These are phyloP conservation scores for Bruchidius siliquastri DNA, from an alignment of 2,888 invertebrate genomes.

Conservation along the genomic window DNA sequence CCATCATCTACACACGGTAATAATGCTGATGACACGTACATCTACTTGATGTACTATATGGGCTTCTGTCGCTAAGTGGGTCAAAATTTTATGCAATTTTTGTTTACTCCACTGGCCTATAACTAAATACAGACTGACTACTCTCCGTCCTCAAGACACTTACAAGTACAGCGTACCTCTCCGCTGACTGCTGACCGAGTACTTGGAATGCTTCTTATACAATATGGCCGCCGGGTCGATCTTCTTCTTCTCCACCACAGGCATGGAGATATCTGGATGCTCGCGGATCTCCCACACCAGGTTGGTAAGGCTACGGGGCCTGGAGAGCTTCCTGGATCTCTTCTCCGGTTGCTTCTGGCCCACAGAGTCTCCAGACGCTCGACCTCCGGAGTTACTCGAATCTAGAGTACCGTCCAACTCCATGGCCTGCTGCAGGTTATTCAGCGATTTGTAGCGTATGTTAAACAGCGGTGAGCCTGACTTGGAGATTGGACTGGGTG, in stretches of 20 bases:
- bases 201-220: conserved; percentile 49
- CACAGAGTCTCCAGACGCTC: conserved; percentile 77
- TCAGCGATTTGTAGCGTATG: conserved; percentile 66
- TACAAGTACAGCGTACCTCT: conserved; percentile 47
- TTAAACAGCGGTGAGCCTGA: conserved; percentile 74
- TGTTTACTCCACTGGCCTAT: too few relatives aligned
- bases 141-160: conserved; percentile 13
- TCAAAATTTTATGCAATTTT: too few relatives aligned
- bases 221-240: conserved; percentile 46
- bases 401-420: conserved; percentile 74
- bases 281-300: conserved; percentile 70
- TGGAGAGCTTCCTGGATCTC: conserved; percentile 71
- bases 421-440: conserved; percentile 70
- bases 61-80: too few relatives aligned
- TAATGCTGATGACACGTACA: too few relatives aligned
- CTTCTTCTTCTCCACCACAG: conserved; percentile 36
- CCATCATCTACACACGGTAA: too few relatives aligned
- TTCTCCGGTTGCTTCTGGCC: conserved; percentile 79
- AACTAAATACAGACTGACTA: not conserved
- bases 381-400: conserved; percentile 83
- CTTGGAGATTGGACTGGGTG: conserved; percentile 63
- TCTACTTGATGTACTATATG: too few relatives aligned
- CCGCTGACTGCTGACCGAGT: conserved; percentile 48
- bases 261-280: conserved; percentile 43
- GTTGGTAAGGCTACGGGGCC: conserved; percentile 82